Evolutionary conservation across 2,888 invertebrate species (phyloP), one percentile per base, ranked within the genome.

Genomic region (Hyalella azteca): DNA sequence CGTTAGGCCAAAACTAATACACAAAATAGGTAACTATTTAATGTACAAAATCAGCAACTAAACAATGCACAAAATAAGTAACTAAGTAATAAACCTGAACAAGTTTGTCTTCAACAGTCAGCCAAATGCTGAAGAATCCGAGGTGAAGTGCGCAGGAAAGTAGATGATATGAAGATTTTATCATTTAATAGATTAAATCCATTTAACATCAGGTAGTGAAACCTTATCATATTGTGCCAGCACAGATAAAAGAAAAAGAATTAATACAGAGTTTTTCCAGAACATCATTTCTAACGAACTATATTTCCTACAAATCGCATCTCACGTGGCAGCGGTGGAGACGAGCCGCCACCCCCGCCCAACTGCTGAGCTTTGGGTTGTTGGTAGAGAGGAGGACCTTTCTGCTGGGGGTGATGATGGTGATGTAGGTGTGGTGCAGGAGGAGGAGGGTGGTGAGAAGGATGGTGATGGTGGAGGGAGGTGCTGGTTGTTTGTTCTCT

Each of bases 401-500:
- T 22, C 36, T 80, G 60, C 3, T 32, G 40, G 32, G 45, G 50
- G 39, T 45, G 54, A 54, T 3, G 22, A 45, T 48, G 48, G n/a
- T 26, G 77, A 48, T 49, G 77, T 41, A 40, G 39, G 15, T 50
- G 36, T 7, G 39, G 39, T 29, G 60, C 45, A n/a, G 49, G 9
- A 77, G 76, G 48, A 41, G 39, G 81, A 73, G 36, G 80, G 79
- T 40, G 83, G 81, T 78, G 82, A 81, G 76, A 78, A 77, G 77
- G n/a, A n/a, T n/a, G n/a, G 49, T 48, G 81, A 73, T 45, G 80
- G 79, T 40, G 83, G 81, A 78, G 82, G 81, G 76, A 78, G 77
- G 77, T 77, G 73, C 59, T 78, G 75, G 82, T 76, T 60, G 54
- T 84, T 73, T 66, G 82, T 84, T 87, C 85, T 79, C 87, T 85